Conservation (phyloP, 1,140 invertebrate species). For the Lucilia sericata region DNA sequence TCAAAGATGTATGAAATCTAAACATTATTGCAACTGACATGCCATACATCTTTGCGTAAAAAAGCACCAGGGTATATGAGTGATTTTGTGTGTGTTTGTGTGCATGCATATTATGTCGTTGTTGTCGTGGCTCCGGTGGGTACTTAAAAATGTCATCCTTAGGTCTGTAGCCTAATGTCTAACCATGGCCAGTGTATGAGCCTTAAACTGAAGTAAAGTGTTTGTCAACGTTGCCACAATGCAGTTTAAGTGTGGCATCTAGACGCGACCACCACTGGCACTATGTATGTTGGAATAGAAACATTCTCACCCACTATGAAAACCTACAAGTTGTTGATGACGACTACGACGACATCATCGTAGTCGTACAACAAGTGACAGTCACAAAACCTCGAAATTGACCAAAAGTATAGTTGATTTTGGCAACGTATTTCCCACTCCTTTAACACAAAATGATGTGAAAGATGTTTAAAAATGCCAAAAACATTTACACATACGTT, state of each 20-base stretch:
- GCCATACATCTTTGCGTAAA: not conserved
- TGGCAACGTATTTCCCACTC: slow-evolving; percentile 21
- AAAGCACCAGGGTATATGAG: not conserved
- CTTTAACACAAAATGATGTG: not conserved
- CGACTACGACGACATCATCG: not conserved
- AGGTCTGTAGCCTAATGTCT: not conserved
- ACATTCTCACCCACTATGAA: not conserved
- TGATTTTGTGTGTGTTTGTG: not conserved
- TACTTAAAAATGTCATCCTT: slow-evolving; percentile 16
- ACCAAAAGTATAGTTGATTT: slow-evolving; percentile 56
- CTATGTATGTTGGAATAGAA: slow-evolving; percentile 21
- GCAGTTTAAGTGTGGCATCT: slow-evolving; percentile 41
- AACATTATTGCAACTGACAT: slow-evolving; percentile 41
- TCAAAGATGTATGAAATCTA: slow-evolving; percentile 37
- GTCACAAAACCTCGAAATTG: slow-evolving; percentile 65
- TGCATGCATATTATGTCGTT: not conserved
- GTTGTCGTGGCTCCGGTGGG: not conserved
- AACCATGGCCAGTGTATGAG: not conserved
- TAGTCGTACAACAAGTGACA: slow-evolving; percentile 43
- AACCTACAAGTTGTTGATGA: not conserved
- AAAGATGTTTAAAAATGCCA: not conserved
- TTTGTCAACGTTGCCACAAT: slow-evolving; percentile 42
- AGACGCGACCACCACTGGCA: slow-evolving; percentile 39
- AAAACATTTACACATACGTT: not conserved
- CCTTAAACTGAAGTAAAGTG: slow-evolving; percentile 31